Percentiles rank a stretch among this genome's conserved stretches.
Evolutionary conservation across 2,888 invertebrate species (phyloP).

Genomic region (Eupeodes latifasciatus): DNA sequence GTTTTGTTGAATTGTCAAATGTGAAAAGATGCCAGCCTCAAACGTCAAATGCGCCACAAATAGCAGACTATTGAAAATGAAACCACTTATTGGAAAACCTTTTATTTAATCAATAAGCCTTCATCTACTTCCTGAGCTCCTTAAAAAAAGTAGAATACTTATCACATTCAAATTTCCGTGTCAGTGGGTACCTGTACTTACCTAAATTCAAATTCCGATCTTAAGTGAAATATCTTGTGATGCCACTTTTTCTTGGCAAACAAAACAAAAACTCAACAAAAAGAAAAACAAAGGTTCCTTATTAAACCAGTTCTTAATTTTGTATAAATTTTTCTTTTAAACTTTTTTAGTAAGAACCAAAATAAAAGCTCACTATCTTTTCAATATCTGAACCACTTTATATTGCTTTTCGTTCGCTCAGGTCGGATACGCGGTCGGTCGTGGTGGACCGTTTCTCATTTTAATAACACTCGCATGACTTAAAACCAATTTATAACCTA

Average conservation of each 20-base stretch:
- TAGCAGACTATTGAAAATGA: too few species aligned
- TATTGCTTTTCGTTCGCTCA: slow-evolving; percentile 47
- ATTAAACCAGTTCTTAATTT: slow-evolving; percentile 17
- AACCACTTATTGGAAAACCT: too few species aligned
- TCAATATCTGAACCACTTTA: slow-evolving; percentile 73
- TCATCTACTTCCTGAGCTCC: too few species aligned
- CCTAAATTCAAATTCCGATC: slow-evolving; percentile 48
- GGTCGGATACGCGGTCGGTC: slow-evolving; percentile 14
- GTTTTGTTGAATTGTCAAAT: too few species aligned
- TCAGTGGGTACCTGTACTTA: not conserved
- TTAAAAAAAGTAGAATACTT: not conserved
- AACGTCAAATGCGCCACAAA: too few species aligned
- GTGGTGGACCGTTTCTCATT: slow-evolving; percentile 65
- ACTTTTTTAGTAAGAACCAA: slow-evolving; percentile 1
- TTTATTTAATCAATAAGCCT: too few species aligned
- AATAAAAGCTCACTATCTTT: slow-evolving; percentile 43
- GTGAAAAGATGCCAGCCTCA: too few species aligned
- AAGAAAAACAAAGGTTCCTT: not conserved
- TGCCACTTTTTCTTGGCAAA: slow-evolving; percentile 32
- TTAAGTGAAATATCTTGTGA: slow-evolving; percentile 53
- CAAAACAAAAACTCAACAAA: not conserved
- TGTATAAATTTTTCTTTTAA: slow-evolving; percentile 9
- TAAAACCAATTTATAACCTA: slow-evolving; percentile 74
- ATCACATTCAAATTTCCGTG: not conserved
- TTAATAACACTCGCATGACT: slow-evolving; percentile 74